phyloP scores from a whole-genome alignment of 37 sponge, comb jelly and placozoan genomes.

The Diacarnus erythraeanus region DNA sequence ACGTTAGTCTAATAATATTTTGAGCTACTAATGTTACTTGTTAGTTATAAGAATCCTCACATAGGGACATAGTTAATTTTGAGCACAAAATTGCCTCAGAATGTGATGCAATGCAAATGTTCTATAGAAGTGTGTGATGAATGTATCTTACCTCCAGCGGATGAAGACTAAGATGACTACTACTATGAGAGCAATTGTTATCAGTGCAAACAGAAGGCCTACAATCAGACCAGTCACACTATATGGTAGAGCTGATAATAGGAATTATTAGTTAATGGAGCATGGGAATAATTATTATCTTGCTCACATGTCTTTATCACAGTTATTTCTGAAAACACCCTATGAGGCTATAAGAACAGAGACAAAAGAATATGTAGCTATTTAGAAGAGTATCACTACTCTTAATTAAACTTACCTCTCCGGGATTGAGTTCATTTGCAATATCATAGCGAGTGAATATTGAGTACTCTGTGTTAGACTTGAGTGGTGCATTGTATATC shows the following conservation, averaged over 20 bases:
- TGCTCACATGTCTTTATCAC: neutral
- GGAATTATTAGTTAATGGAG: neutral
- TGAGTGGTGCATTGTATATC: slow-evolving; percentile 21
- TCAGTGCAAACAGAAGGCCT: slow-evolving; percentile 18
- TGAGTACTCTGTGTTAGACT: slow-evolving; percentile 20
- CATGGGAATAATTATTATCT: neutral
- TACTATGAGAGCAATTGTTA: neutral
- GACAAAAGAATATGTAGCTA: neutral
- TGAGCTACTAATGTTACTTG: too few species aligned
- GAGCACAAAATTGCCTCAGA: too few species aligned
- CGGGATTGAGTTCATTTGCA: slow-evolving; percentile 4
- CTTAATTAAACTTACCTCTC: neutral
- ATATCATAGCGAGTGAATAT: slow-evolving; percentile 26
- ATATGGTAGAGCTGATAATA: slow-evolving; percentile 3
- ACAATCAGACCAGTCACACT: slow-evolving; percentile 20
- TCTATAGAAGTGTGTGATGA: neutral
- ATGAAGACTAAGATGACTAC: neutral
- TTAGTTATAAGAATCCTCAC: too few species aligned
- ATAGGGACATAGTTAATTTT: too few species aligned
- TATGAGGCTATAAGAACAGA: neutral
- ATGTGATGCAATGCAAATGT: too few species aligned
- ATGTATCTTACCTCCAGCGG: neutral
- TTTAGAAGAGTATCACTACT: neutral
- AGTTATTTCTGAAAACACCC: neutral
- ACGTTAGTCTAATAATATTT: too few species aligned